A percentile compares a stretch with the other conserved stretches of the same genome.
These are phyloP conservation scores for Drosophila albomicans DNA, from an alignment of 1,140 invertebrate genomes.

Conservation along the genomic window DNA sequence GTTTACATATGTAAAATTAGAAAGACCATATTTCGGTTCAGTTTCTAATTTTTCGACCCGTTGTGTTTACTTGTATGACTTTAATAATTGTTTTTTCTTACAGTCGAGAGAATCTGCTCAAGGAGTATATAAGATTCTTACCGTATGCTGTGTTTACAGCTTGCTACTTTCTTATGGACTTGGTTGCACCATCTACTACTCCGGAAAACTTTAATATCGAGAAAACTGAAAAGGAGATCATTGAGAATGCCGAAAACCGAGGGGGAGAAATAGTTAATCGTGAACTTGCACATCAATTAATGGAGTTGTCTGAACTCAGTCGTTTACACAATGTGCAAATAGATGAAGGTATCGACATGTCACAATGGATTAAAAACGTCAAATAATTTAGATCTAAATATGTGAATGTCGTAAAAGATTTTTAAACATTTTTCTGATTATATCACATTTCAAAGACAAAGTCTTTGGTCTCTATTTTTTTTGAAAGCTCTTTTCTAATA, in stretches of 20 bases:
- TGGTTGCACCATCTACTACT: constrained; percentile 50
- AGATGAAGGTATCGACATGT: constrained; percentile 55
- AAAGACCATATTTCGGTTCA: no score
- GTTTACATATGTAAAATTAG: no score
- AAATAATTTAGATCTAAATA: no score
- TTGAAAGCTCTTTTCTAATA: no score
- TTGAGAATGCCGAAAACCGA: constrained; percentile 17
- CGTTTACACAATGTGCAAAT: constrained; percentile 55
- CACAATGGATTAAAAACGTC: constrained; percentile 11
- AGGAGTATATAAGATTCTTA: constrained; percentile 70
- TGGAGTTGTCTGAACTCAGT: constrained; percentile 69
- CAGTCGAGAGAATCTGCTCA: constrained; percentile 59
- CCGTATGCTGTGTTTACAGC: constrained; percentile 60
- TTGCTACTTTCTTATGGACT: constrained; percentile 49
- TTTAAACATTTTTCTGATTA: no score
- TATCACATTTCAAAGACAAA: no score
- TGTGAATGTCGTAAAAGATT: no score
- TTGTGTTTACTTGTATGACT: no score
- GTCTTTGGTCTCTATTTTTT: no score
- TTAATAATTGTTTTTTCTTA: neutral
- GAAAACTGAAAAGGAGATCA: constrained; percentile 35
- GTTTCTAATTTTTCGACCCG: no score
- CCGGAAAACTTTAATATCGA: constrained; percentile 48
- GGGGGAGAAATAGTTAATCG: constrained; percentile 69
- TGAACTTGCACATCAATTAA: constrained; percentile 70